Base-by-base conservation (phyloP, 2,888 invertebrate genomes). In the Cosmopolites sordidus region DNA sequence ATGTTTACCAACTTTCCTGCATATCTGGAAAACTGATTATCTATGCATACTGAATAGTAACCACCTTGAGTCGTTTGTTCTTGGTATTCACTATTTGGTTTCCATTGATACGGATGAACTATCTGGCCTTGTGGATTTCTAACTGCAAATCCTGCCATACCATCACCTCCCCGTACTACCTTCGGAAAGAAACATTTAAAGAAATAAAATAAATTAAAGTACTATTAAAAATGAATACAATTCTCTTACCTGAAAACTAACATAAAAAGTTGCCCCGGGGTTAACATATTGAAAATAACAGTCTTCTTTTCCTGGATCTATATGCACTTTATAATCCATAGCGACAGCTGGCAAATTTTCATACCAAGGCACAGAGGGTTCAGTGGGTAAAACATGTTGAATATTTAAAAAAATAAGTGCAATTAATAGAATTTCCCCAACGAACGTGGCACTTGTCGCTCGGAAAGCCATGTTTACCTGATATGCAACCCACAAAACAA, bases 221-320 rank as follows among this genome's bases (percentile, higher is more conserved):
- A 22, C 22, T 22, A 43, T n/a, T 9, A 8, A 38, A n/a, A n/a
- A n/a, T n/a, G n/a, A n/a, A n/a, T n/a, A n/a, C n/a, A n/a, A n/a
- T n/a, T n/a, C n/a, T n/a, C 74, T 64, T 75, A 93, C 95, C 83
- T 94, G 93, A 75, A 92, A 94, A 64, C 92, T 92, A 57, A 93
- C 91, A 75, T 92, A 94, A 71, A 96, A 89, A 55, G 92, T 92
- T 16, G 94, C 92, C 48, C 92, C 92, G 50, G 87, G 84, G 67
- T 92, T 89, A 54, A 94, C 92, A 77, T 89, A 92, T 78, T 96
- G 95, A 73, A 84, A 93, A 75, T 94, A 96, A 75, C 96, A 96
- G 69, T 96, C 95, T 75, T 95, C 94, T 70, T 85, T 87, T 51
- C 94, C 93, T n/a, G 94, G 90, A 67, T 92, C 92, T 58, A 96